phyloP scores from a whole-genome alignment of 2,888 invertebrate species.

The Tanypteryx hageni region DNA sequence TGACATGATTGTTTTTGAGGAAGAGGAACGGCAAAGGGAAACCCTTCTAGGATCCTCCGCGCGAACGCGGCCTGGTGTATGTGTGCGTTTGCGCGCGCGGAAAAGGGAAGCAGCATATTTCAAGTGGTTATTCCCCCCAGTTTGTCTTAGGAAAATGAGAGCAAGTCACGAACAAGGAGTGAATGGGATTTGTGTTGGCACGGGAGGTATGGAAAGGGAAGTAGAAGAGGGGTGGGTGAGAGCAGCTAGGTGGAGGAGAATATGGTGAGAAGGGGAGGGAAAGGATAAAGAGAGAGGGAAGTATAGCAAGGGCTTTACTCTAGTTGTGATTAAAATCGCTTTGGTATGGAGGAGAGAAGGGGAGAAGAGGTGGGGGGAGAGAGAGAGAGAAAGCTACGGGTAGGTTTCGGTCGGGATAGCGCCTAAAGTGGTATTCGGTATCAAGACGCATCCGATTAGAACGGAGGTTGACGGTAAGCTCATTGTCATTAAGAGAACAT shows the following conservation, averaged over 20 bases:
- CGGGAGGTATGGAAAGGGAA: neutral
- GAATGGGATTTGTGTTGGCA: conserved; percentile 13
- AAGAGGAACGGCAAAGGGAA: neutral
- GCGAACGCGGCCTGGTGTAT: neutral
- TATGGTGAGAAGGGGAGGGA: neutral
- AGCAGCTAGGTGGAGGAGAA: neutral
- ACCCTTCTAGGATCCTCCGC: neutral
- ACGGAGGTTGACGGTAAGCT: conserved; percentile 11
- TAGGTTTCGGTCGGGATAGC: neutral
- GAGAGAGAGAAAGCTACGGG: neutral
- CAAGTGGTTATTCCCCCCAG: neutral
- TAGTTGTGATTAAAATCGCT: conserved; percentile 5
- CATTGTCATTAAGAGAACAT: conserved; percentile 10
- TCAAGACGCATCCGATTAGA: conserved; percentile 34
- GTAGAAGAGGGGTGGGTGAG: neutral
- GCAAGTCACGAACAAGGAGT: conserved; percentile 34
- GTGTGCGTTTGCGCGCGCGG: neutral
- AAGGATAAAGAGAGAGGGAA: neutral
- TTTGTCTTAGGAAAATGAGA: conserved; percentile 53
- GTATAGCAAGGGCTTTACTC: neutral
- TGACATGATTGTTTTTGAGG: conserved; percentile 5
- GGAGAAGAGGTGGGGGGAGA: neutral
- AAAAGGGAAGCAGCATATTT: conserved; percentile 1
- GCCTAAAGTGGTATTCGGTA: conserved; percentile 28
- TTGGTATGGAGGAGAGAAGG: neutral